These are phyloP conservation scores for Gnatocerus cornutus DNA, from an alignment of 2,888 invertebrate genomes.

Conservation along the genomic window DNA sequence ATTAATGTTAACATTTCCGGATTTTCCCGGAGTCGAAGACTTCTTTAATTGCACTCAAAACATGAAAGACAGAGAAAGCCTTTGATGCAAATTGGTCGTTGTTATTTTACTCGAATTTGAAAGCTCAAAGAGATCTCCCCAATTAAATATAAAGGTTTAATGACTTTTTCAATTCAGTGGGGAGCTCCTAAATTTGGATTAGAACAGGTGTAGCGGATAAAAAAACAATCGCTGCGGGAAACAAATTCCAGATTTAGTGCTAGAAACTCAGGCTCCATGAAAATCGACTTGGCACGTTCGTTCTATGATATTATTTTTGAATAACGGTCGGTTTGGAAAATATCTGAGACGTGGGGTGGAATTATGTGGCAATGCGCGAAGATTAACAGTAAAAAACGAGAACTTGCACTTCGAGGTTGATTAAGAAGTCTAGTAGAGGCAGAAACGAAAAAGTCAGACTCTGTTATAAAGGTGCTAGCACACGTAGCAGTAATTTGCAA, in stretches of 20 bases:
- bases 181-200: conserved; percentile 1
- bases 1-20: conserved; percentile 42
- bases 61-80: conserved; percentile 26
- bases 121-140: conserved; percentile 23
- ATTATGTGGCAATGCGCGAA: conserved; percentile 21
- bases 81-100: conserved; percentile 34
- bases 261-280: conserved; percentile 7
- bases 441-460: no score
- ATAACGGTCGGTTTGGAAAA: conserved; percentile 21
- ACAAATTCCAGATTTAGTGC: not conserved
- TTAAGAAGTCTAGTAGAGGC: not conserved
- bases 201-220: conserved; percentile 8
- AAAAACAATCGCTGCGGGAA: conserved; percentile 12
- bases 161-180: conserved; percentile 6
- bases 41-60: conserved; percentile 21
- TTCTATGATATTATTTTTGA: conserved; percentile 34
- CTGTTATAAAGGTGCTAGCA: no score
- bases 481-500: no score
- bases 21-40: not conserved
- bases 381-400: not conserved
- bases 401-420: not conserved
- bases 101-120: conserved; percentile 6
- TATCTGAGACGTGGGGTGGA: conserved; percentile 22
- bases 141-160: conserved; percentile 27
- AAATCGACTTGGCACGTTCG: conserved; percentile 39